Conservation (phyloP, 2,113 vertebrate genomes). For the Rhombomys opimus region DNA sequence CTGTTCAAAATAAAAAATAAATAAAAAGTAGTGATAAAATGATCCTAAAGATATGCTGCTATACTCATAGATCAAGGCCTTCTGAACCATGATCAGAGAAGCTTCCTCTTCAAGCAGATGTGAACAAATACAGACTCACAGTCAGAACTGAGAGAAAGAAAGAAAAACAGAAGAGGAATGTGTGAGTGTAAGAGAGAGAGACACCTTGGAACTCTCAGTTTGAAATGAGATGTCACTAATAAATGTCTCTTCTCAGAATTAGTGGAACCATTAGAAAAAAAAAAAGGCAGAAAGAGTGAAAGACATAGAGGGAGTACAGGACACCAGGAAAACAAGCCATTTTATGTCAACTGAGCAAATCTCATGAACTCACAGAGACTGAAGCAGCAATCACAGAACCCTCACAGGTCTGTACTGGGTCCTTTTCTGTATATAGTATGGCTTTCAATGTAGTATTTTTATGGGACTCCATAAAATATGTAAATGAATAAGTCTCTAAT, state of each 20-base stretch:
- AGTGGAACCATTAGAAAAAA: neutral
- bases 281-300: neutral
- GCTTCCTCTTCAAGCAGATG: neutral
- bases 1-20: neutral
- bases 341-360: neutral
- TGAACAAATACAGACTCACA: neutral
- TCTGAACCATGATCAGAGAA: neutral
- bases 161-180: too few relatives aligned
- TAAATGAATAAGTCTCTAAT: neutral
- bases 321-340: neutral
- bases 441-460: neutral
- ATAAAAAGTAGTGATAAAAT: neutral
- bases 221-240: neutral
- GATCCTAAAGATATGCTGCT: neutral
- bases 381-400: neutral
- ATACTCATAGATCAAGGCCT: neutral
- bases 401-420: neutral
- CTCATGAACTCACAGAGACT: neutral
- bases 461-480: neutral
- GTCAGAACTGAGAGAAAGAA: neutral
- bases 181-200: neutral
- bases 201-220: neutral
- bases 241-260: neutral
- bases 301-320: neutral
- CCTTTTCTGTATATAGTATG: neutral